phyloP scores from a whole-genome alignment of 2,888 invertebrate species.

The Aquatica leii region DNA sequence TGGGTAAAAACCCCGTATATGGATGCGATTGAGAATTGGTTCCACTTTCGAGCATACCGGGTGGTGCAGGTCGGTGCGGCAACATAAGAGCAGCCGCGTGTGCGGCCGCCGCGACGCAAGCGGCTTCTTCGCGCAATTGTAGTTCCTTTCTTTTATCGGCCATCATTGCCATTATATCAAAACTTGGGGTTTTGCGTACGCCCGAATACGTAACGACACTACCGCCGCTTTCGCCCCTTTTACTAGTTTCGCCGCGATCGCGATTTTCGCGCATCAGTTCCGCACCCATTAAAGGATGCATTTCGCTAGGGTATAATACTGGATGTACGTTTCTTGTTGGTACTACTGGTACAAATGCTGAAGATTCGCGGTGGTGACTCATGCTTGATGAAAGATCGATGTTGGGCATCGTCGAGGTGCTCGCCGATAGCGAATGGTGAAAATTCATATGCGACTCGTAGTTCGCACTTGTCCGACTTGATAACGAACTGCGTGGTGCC shows the following conservation, averaged over 20 bases:
- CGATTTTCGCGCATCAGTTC: constrained; percentile 67
- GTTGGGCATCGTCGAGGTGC: constrained; percentile 57
- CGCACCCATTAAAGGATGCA: constrained; percentile 70
- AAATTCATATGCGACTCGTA: constrained; percentile 72
- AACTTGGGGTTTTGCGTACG: constrained; percentile 63
- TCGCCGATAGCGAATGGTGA: constrained; percentile 67
- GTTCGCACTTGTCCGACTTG: constrained; percentile 58
- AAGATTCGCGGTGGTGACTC: constrained; percentile 75
- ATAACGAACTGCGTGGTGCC: constrained; percentile 69
- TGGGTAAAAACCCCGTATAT: constrained; percentile 70
- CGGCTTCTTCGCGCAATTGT: constrained; percentile 76
- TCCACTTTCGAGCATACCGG: constrained; percentile 70
- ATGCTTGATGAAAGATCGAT: constrained; percentile 54
- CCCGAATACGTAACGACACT: constrained; percentile 23
- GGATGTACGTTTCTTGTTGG: constrained; percentile 80
- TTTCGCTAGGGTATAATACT: constrained; percentile 75
- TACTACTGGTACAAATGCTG: constrained; percentile 88
- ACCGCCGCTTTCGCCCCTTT: constrained; percentile 26
- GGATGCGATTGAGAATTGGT: constrained; percentile 51
- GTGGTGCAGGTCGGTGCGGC: constrained; percentile 64
- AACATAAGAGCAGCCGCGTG: constrained; percentile 69
- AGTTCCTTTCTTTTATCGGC: constrained; percentile 87
- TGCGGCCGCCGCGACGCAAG: constrained; percentile 59
- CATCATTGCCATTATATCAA: constrained; percentile 90
- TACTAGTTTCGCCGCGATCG: constrained; percentile 44